A percentile compares a stretch with the other conserved stretches of the same genome.
phyloP scores from a whole-genome alignment of 2,888 invertebrate species.

The Hydroisotoma schaefferi region DNA sequence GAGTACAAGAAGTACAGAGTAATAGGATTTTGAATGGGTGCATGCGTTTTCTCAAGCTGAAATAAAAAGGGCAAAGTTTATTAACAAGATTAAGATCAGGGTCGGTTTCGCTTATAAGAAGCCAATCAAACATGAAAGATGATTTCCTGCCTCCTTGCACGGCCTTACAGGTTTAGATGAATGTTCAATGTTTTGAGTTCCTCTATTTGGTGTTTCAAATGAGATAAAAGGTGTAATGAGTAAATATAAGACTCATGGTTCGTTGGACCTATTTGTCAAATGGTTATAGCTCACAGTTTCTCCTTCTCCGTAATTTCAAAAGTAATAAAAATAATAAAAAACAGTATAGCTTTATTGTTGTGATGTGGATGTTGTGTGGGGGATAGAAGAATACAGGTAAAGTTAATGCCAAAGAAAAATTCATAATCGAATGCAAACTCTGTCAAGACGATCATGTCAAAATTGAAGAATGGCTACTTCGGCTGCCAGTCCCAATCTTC shows the following conservation, averaged over 20 bases:
- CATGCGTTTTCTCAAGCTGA: not conserved
- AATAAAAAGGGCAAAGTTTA: not conserved
- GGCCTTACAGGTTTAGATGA: too few relatives aligned
- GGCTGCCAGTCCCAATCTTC: not conserved
- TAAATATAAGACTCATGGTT: not conserved
- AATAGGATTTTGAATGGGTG: not conserved
- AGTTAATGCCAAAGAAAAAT: not conserved
- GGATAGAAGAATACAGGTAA: not conserved
- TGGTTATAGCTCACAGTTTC: not conserved
- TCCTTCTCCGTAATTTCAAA: too few relatives aligned
- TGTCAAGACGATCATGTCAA: slow-evolving; percentile 3
- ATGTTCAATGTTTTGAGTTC: slow-evolving; percentile 3
- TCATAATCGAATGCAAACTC: not conserved
- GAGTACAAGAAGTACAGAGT: not conserved
- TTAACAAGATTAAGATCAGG: not conserved
- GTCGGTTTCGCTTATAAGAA: not conserved
- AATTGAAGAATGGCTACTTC: not conserved
- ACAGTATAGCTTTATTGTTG: not conserved
- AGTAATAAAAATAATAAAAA: too few relatives aligned
- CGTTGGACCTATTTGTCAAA: slow-evolving; percentile 1
- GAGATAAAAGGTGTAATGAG: slow-evolving; percentile 8
- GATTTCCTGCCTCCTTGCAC: not conserved
- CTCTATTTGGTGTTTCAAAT: slow-evolving; percentile 3
- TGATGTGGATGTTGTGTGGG: not conserved
- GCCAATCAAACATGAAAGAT: slow-evolving; percentile 6